These are phyloP conservation scores for Leptoteleia sp. DNA, from an alignment of 1,140 invertebrate genomes.

Conservation along the genomic window DNA sequence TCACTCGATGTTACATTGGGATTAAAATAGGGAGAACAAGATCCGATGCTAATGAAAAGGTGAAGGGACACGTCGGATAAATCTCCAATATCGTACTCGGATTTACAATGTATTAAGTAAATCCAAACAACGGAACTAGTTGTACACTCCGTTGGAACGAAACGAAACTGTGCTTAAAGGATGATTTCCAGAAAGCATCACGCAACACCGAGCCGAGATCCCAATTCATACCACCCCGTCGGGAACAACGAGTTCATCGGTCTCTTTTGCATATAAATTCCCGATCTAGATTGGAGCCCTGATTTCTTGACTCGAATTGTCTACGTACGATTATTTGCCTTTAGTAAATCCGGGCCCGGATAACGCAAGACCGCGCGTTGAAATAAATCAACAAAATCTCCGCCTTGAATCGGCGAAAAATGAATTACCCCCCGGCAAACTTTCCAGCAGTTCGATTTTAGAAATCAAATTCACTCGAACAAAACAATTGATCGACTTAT, in stretches of 20 bases:
- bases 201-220: constrained; percentile 12
- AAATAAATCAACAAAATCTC: constrained; percentile 30
- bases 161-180: constrained; percentile 33
- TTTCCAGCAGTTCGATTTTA: too few species aligned
- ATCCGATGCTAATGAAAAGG: constrained; percentile 12
- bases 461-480: too few species aligned
- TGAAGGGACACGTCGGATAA: constrained; percentile 17
- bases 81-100: constrained; percentile 35
- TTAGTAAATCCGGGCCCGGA: constrained; percentile 15
- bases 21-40: too few species aligned
- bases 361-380: not conserved
- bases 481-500: too few species aligned
- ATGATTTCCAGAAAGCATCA: constrained; percentile 33
- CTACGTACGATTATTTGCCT: too few species aligned
- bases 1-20: too few species aligned
- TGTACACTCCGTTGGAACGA: constrained; percentile 23
- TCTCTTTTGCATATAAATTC: constrained; percentile 44
- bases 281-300: too few species aligned
- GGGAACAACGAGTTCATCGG: constrained; percentile 17
- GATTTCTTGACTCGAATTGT: too few species aligned
- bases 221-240: constrained; percentile 1
- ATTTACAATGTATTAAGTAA: constrained; percentile 32
- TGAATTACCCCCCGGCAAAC: constrained; percentile 2
- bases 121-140: constrained; percentile 18
- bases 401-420: constrained; percentile 9